phyloP scores from a whole-genome alignment of 1,140 invertebrate species.

The Brachionus sp. region DNA sequence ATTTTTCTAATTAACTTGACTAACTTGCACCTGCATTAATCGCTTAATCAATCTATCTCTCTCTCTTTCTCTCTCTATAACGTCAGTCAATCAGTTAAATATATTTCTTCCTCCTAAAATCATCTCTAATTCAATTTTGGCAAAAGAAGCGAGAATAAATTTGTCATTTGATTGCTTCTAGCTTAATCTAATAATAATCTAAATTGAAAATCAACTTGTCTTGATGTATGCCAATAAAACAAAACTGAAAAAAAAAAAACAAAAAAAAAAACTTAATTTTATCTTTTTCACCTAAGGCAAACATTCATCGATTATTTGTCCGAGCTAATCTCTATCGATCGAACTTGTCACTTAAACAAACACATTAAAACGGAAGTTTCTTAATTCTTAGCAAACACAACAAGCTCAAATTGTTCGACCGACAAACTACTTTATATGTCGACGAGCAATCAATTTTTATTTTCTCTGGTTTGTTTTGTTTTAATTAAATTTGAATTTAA shows the following conservation, averaged over 20 bases:
- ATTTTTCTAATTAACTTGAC: background rate
- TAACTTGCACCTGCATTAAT: background rate
- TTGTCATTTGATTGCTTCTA: background rate
- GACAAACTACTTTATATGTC: background rate
- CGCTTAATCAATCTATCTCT: background rate
- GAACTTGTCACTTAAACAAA: background rate
- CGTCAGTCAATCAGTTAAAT: no score
- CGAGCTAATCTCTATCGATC: background rate
- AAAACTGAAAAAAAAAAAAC: no score
- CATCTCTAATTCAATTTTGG: background rate
- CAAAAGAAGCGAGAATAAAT: background rate
- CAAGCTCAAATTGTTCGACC: background rate
- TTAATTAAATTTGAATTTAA: slow-evolving; percentile 42
- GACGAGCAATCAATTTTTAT: background rate
- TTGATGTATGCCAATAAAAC: no score
- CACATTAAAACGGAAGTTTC: background rate
- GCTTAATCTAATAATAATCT: background rate
- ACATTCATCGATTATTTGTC: background rate
- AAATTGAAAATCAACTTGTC: background rate
- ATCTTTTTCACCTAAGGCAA: background rate
- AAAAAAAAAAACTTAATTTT: background rate
- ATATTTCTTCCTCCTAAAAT: no score
- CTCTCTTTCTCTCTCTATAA: background rate
- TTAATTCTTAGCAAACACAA: background rate
- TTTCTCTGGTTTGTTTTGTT: background rate